A percentile compares a stretch with the other conserved stretches of the same genome.
Evolutionary conservation across 2,797 vertebrate species (phyloP).

Genomic region (Pseudomugil tenellus): DNA sequence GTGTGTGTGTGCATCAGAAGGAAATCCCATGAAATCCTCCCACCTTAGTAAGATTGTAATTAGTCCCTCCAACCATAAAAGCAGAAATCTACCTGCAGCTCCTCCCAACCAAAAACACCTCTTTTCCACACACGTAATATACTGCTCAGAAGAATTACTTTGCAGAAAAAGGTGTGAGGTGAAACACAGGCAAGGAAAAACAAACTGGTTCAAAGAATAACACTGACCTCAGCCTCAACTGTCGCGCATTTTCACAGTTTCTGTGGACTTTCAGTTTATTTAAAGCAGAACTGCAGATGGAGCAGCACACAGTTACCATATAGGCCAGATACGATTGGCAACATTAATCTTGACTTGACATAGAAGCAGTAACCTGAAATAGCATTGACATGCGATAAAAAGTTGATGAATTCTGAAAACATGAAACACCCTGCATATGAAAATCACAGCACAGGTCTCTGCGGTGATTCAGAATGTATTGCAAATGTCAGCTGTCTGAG

Average conservation of each 20-base stretch:
- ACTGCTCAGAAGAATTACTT: constrained; percentile 16
- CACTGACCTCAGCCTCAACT: constrained; percentile 37
- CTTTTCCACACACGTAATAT: constrained; percentile 10
- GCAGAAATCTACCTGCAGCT: constrained; percentile 58
- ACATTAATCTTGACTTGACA: constrained; percentile 40
- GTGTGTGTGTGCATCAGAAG: background rate
- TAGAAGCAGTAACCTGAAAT: constrained; percentile 45
- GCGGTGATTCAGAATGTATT: constrained; percentile 41
- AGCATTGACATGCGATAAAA: background rate
- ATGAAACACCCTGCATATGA: constrained; percentile 5
- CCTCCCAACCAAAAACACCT: constrained; percentile 3
- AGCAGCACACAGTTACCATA: constrained; percentile 37
- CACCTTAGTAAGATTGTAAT: constrained; percentile 60
- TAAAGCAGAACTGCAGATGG: constrained; percentile 46
- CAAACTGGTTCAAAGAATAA: constrained; percentile 40
- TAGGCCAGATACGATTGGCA: constrained; percentile 46
- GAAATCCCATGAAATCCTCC: constrained; percentile 32
- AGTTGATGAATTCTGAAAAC: background rate
- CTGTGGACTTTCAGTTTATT: constrained; percentile 45
- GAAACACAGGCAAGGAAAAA: constrained; percentile 39
- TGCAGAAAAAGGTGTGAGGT: constrained; percentile 35
- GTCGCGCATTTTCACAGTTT: constrained; percentile 34
- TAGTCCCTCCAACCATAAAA: constrained; percentile 47
- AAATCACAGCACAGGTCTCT: constrained; percentile 22
- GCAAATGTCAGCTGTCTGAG: constrained; percentile 64